Evolutionary conservation across 2,888 invertebrate species (phyloP), one percentile per base, ranked within the genome.

Genomic region (Stegana nigrithorax): DNA sequence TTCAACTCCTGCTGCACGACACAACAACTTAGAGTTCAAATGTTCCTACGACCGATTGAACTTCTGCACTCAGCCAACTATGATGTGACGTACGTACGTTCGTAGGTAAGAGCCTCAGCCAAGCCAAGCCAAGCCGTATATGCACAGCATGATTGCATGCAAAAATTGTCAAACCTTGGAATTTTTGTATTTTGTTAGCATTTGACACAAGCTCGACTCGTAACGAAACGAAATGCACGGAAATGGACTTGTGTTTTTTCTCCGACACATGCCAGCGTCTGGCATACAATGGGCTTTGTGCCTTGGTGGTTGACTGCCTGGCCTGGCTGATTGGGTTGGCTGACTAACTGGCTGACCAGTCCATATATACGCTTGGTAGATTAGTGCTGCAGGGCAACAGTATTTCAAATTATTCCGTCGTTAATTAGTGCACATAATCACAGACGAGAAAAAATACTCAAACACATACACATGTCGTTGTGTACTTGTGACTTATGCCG

Each of bases 381-480:
- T n/a, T n/a, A n/a, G n/a, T n/a, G n/a, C n/a, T n/a, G n/a, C n/a
- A n/a, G n/a, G n/a, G n/a, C n/a, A n/a, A n/a, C n/a, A n/a, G n/a
- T 74, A 67, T 69, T 64, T 63, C 71, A 80, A 79, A 80, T 80
- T 80, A 80, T 78, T 78, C 79, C 68, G 77, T 76, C 79, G 79
- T 75, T 75, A 75, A 75, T 75, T 75, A 80, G 79, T 77, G 77
- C 66, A n/a, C 64, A 65, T 66, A 72, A 64, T 64, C 44, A 62
- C 45, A 63, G 58, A 61, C 62, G 50, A n/a, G 44, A 50, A 45
- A 62, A 42, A 50, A 51, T 59, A 14, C 26, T 21, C 50, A 51
- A 58, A 29, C 60, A 51, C 63, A 69, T 78, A 68, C 76, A 78
- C 68, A n/a, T n/a, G n/a, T 19, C 32, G 29, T 53, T 53, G 32